A percentile compares a stretch with the other conserved stretches of the same genome.
phyloP scores from a whole-genome alignment of 2,888 invertebrate genomes.

The Aspidiotus rigidus region DNA sequence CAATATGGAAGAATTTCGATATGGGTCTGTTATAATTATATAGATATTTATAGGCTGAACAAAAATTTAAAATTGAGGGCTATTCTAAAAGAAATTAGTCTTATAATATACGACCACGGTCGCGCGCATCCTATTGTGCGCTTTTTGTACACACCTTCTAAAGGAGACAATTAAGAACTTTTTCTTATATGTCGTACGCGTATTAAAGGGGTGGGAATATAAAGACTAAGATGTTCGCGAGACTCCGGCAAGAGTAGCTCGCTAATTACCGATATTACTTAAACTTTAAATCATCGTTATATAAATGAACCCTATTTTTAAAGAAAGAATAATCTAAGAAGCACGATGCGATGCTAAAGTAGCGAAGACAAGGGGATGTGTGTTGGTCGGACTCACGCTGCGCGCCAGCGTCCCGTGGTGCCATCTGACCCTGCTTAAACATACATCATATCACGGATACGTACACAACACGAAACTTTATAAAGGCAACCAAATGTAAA shows the following conservation, averaged over 20 bases:
- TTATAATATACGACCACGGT: too few species aligned
- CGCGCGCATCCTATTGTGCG: too few species aligned
- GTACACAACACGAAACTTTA: slow-evolving; percentile 17
- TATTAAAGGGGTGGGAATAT: too few species aligned
- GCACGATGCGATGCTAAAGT: slow-evolving; percentile 8
- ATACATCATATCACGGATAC: slow-evolving; percentile 31
- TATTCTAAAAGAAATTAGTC: too few species aligned
- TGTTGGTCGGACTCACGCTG: slow-evolving; percentile 27
- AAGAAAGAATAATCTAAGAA: slow-evolving; percentile 24
- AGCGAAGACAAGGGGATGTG: slow-evolving; percentile 25
- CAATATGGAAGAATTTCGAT: not conserved
- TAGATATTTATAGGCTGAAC: too few species aligned
- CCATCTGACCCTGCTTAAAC: slow-evolving; percentile 32
- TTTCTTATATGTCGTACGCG: too few species aligned
- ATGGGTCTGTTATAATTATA: too few species aligned
- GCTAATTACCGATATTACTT: slow-evolving; percentile 32
- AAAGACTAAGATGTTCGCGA: not conserved
- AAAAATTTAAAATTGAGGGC: too few species aligned
- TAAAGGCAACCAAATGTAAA: slow-evolving; percentile 31
- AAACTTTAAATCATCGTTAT: slow-evolving; percentile 32
- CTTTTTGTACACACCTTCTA: too few species aligned
- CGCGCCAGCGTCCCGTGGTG: slow-evolving; percentile 30
- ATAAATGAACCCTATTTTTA: slow-evolving; percentile 31
- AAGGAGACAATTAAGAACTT: too few species aligned
- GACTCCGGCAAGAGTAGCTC: slow-evolving; percentile 2